Evolutionary conservation across 2,888 invertebrate genomes (phyloP).

Genomic region (Pachydiplax longipennis): DNA sequence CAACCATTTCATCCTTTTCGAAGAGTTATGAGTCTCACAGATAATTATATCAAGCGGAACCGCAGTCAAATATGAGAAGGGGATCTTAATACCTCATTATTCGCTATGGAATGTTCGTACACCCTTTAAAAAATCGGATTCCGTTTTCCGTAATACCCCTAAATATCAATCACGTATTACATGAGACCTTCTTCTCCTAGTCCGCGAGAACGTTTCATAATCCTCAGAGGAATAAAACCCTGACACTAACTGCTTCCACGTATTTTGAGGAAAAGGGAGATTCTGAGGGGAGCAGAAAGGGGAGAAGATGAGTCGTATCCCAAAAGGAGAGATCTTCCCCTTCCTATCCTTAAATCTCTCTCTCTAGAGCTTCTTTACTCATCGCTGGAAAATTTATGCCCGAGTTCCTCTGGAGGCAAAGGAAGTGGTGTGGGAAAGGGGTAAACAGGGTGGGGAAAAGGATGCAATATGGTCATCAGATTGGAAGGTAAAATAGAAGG

Average conservation of each 20-base stretch:
- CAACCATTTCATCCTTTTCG: too few species aligned
- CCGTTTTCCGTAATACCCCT: neutral
- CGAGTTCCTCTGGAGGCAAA: neutral
- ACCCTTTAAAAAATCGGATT: too few species aligned
- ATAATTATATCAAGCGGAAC: too few species aligned
- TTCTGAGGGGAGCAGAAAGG: neutral
- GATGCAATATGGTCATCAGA: neutral
- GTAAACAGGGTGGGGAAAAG: neutral
- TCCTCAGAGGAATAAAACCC: slow-evolving; percentile 19
- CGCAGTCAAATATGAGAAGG: too few species aligned
- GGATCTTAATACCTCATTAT: too few species aligned
- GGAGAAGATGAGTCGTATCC: neutral
- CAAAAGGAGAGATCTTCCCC: neutral
- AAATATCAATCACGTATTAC: neutral
- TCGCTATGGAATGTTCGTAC: too few species aligned
- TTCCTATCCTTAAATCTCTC: neutral
- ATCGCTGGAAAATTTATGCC: neutral
- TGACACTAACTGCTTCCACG: slow-evolving; percentile 21
- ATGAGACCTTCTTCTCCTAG: neutral
- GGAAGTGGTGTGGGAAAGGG: neutral
- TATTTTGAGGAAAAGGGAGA: neutral
- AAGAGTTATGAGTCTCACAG: too few species aligned
- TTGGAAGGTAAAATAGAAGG: neutral
- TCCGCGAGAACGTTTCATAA: slow-evolving; percentile 32
- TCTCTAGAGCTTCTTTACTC: neutral